These are phyloP conservation scores for Heliconius eleuchia DNA, from an alignment of 1,140 invertebrate species.

Conservation along the genomic window DNA sequence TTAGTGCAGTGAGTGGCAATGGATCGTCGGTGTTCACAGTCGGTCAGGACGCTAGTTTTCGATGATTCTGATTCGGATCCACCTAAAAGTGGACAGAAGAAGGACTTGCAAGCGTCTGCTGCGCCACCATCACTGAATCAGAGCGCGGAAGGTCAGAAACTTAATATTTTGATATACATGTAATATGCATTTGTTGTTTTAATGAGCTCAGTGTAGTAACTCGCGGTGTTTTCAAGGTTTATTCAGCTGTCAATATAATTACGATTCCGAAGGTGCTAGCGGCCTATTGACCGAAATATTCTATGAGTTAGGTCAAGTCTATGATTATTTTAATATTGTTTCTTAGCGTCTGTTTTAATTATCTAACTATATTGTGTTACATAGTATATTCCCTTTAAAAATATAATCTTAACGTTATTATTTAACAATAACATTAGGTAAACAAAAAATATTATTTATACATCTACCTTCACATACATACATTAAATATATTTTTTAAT, in stretches of 20 bases:
- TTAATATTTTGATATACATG: constrained; percentile 11
- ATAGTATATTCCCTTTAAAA: not conserved
- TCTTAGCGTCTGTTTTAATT: not conserved
- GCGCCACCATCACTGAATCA: constrained; percentile 68
- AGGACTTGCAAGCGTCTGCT: constrained; percentile 62
- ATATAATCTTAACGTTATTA: not conserved
- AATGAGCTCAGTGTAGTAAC: constrained; percentile 33
- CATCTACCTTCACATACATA: not conserved
- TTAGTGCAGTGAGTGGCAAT: constrained; percentile 71
- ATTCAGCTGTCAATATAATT: constrained; percentile 62
- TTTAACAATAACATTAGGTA: not conserved
- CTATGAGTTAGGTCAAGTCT: constrained; percentile 1
- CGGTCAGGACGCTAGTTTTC: constrained; percentile 78
- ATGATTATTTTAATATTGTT: not conserved
- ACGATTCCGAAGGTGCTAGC: constrained; percentile 40
- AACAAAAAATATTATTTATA: not conserved
- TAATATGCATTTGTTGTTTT: constrained; percentile 42
- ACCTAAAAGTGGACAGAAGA: constrained; percentile 69
- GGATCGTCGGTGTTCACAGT: constrained; percentile 79
- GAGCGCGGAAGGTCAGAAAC: constrained; percentile 69
- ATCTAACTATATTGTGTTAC: not conserved
- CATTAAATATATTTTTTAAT: not conserved
- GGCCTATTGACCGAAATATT: constrained; percentile 11
- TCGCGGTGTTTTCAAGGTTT: constrained; percentile 69
- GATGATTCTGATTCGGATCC: constrained; percentile 75